These are phyloP conservation scores for Virgularia gustaviana DNA, from an alignment of 92 coral and sea anemone genomes.

Conservation along the genomic window DNA sequence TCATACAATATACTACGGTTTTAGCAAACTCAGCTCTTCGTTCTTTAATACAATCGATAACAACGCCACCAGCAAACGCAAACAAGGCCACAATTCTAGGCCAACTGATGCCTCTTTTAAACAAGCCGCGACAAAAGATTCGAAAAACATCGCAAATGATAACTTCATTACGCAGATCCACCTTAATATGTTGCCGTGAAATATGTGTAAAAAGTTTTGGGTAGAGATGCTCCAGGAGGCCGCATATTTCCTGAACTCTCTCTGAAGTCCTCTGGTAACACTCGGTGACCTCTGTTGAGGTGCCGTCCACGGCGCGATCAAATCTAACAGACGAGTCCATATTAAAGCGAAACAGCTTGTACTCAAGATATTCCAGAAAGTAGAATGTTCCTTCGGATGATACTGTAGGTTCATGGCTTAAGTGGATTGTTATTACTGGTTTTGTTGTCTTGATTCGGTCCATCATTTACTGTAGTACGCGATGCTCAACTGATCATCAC, in stretches of 20 bases:
- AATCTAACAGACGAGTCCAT: constrained; percentile 10
- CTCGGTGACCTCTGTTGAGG: neutral
- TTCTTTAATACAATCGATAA: constrained; percentile 68
- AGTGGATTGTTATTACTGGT: neutral
- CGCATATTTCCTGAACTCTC: constrained; percentile 59
- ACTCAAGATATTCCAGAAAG: constrained; percentile 24
- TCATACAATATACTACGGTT: constrained; percentile 74
- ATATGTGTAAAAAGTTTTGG: constrained; percentile 73
- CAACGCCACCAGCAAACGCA: constrained; percentile 87
- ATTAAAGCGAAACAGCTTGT: constrained; percentile 20
- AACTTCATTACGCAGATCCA: constrained; percentile 60
- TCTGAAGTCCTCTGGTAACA: constrained; percentile 3
- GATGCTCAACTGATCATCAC: neutral
- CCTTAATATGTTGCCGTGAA: constrained; percentile 72
- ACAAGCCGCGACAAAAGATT: constrained; percentile 73
- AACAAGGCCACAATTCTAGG: constrained; percentile 78
- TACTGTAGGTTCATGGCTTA: neutral
- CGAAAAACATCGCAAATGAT: constrained; percentile 84
- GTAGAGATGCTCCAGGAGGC: constrained; percentile 63
- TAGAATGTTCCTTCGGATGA: constrained; percentile 17
- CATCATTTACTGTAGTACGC: neutral
- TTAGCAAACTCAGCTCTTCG: constrained; percentile 63
- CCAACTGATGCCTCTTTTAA: constrained; percentile 75
- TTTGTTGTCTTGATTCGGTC: neutral
- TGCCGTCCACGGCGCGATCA: constrained; percentile 23